Conservation (phyloP, 2,888 invertebrate genomes). For the Dugesia japonica region DNA sequence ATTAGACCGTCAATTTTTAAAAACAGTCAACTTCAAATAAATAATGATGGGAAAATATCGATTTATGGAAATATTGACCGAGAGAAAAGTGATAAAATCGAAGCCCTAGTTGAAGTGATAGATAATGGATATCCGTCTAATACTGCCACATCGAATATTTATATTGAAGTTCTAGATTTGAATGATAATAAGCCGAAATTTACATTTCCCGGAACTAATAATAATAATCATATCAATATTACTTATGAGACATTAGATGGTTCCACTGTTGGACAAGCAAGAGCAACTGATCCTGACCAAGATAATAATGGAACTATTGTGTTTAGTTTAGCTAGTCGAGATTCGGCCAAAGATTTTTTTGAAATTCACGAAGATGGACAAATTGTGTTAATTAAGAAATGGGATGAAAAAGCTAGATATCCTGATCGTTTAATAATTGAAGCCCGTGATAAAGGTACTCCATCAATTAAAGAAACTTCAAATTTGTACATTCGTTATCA, state of each 20-base stretch:
- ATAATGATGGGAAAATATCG: slow-evolving; percentile 13
- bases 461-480: neutral
- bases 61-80: slow-evolving; percentile 17
- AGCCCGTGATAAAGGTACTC: slow-evolving; percentile 13
- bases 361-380: slow-evolving; percentile 9
- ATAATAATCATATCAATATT: slow-evolving; percentile 13
- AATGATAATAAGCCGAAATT: slow-evolving; percentile 28
- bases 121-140: slow-evolving; percentile 14
- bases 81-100: neutral
- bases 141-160: neutral
- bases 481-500: neutral
- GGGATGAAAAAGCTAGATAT: neutral
- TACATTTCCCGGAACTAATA: neutral
- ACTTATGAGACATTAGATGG: neutral
- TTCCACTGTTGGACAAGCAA: neutral
- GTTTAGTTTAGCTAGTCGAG: neutral
- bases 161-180: slow-evolving; percentile 23
- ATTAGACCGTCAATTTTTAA: neutral
- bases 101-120: neutral
- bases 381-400: neutral
- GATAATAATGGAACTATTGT: slow-evolving; percentile 9
- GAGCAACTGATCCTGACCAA: slow-evolving; percentile 23
- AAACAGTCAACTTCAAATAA: neutral
- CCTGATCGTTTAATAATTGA: neutral
- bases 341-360: neutral